Conservation (phyloP, 1,140 invertebrate genomes). For the Zophobas atratus region DNA sequence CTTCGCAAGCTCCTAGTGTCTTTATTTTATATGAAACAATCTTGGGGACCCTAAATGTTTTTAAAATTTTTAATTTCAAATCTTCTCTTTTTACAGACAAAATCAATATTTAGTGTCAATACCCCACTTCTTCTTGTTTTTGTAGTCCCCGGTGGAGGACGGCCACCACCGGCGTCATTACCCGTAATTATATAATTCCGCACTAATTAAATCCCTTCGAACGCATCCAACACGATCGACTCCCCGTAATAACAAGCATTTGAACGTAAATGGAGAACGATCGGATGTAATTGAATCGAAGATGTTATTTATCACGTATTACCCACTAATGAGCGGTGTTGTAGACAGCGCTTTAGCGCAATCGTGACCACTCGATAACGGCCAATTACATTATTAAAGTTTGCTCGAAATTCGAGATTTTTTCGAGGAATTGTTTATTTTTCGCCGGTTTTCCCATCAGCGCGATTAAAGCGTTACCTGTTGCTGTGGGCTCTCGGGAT, state of each 20-base stretch:
- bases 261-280: conserved; percentile 13
- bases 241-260: conserved; percentile 34
- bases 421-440: conserved; percentile 19
- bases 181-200: not conserved
- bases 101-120: too few relatives aligned
- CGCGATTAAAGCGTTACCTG: conserved; percentile 24
- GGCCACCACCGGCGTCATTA: too few relatives aligned
- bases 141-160: too few relatives aligned
- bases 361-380: conserved; percentile 29
- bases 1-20: too few relatives aligned
- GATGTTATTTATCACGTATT: conserved; percentile 41
- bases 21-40: too few relatives aligned
- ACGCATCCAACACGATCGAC: conserved; percentile 5
- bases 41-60: too few relatives aligned
- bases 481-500: conserved; percentile 12
- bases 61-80: too few relatives aligned
- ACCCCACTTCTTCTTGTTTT: too few relatives aligned
- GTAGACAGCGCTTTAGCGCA: conserved; percentile 39
- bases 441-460: not conserved
- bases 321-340: conserved; percentile 33
- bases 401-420: conserved; percentile 23
- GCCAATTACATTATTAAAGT: conserved; percentile 39
- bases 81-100: too few relatives aligned
- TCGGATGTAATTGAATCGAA: conserved; percentile 32
- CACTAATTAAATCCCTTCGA: conserved; percentile 33